Evolutionary conservation across 1,140 invertebrate species (phyloP).

Genomic region (Brachionus rubens): DNA sequence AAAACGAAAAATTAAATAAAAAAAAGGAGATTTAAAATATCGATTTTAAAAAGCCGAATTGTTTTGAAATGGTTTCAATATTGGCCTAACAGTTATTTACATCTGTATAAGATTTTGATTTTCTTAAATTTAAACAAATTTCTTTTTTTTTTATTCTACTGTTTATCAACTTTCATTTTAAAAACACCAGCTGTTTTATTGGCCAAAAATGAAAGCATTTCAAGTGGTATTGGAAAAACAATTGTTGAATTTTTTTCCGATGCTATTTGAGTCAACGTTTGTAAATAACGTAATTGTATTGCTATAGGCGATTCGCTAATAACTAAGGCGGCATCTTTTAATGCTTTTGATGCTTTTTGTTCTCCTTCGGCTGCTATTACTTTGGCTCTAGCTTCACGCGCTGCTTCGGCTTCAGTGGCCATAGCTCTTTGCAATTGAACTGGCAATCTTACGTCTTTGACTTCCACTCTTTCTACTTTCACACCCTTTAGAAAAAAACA

Average conservation of each 20-base stretch:
- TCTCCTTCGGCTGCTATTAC: slow-evolving; percentile 49
- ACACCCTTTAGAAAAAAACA: slow-evolving; percentile 19
- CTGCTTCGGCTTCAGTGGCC: slow-evolving; percentile 57
- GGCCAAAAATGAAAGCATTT: slow-evolving; percentile 66
- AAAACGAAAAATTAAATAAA: too few species aligned
- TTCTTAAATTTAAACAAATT: too few species aligned
- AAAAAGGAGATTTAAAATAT: too few species aligned
- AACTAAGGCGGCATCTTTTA: slow-evolving; percentile 41
- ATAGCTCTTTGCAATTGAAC: slow-evolving; percentile 55
- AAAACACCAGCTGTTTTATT: slow-evolving; percentile 10
- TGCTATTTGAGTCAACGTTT: slow-evolving; percentile 88
- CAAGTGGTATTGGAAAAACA: slow-evolving; percentile 89
- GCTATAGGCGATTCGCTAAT: slow-evolving; percentile 68
- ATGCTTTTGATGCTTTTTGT: slow-evolving; percentile 42
- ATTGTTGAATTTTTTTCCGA: slow-evolving; percentile 97
- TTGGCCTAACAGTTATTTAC: too few species aligned
- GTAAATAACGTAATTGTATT: slow-evolving; percentile 71
- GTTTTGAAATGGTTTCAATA: too few species aligned
- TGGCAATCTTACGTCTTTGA: slow-evolving; percentile 51
- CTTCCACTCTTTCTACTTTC: slow-evolving; percentile 44
- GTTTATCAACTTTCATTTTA: too few species aligned
- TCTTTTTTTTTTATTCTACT: too few species aligned
- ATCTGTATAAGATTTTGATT: too few species aligned
- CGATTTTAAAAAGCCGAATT: too few species aligned
- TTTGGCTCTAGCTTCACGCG: slow-evolving; percentile 56